These are phyloP conservation scores for Toxonevra muliebris DNA, from an alignment of 2,888 invertebrate species.

Conservation along the genomic window DNA sequence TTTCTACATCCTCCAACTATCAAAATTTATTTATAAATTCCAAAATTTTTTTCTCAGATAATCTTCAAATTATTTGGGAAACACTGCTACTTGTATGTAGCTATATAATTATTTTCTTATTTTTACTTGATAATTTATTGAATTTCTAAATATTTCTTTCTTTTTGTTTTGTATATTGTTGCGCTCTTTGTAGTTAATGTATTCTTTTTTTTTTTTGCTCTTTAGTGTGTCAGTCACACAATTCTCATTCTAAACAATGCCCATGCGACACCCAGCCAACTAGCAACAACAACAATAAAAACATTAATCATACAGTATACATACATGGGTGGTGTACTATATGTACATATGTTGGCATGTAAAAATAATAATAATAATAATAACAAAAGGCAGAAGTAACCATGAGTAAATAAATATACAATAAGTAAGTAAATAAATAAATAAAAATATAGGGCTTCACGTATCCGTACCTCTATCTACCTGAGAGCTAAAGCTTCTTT, in stretches of 20 bases:
- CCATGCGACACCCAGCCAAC: slow-evolving; percentile 18
- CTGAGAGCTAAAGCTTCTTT: background rate
- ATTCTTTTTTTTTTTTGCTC: background rate
- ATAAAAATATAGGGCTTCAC: slow-evolving; percentile 39
- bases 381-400: slow-evolving; percentile 23
- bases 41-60: no score
- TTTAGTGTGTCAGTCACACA: slow-evolving; percentile 23
- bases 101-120: background rate
- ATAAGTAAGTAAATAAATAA: slow-evolving; percentile 30
- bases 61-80: background rate
- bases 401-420: slow-evolving; percentile 26
- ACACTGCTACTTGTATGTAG: background rate
- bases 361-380: slow-evolving; percentile 9
- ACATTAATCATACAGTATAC: slow-evolving; percentile 15
- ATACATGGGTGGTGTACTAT: slow-evolving; percentile 10
- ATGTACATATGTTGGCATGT: slow-evolving; percentile 15
- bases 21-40: no score
- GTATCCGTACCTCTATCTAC: background rate
- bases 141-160: slow-evolving; percentile 15
- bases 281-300: slow-evolving; percentile 9
- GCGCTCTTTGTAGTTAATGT: no score
- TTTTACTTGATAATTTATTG: slow-evolving; percentile 13
- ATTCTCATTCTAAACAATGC: slow-evolving; percentile 30
- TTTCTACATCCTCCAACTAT: no score
- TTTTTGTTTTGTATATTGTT: no score